A percentile compares a stretch with the other conserved stretches of the same genome.
phyloP scores from a whole-genome alignment of 2,797 vertebrate species.

The Pantherophis alleghaniensis region DNA sequence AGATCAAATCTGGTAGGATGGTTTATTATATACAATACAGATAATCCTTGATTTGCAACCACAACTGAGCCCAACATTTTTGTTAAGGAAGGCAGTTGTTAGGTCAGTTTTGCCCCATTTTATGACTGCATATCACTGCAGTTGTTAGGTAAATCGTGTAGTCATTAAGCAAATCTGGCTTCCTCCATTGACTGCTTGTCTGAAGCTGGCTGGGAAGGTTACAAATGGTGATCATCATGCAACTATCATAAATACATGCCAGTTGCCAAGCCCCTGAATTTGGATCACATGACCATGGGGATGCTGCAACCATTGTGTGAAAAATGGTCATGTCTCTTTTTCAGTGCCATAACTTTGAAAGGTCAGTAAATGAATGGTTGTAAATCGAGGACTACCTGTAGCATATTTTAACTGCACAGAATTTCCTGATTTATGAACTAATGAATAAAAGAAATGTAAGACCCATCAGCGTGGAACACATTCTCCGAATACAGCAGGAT shows the following conservation, averaged over 20 bases:
- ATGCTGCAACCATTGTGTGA: not conserved
- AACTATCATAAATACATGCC: not conserved
- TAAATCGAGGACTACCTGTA: not conserved
- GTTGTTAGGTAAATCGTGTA: not conserved
- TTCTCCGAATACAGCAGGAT: not conserved
- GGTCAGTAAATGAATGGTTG: not conserved
- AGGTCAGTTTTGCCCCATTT: not conserved
- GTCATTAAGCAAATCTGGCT: too few relatives aligned
- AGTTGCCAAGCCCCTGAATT: not conserved
- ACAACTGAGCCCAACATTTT: not conserved
- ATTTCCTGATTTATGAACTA: not conserved
- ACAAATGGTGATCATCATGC: not conserved
- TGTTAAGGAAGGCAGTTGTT: not conserved
- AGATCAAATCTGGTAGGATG: not conserved
- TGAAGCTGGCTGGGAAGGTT: not conserved
- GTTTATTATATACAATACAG: not conserved
- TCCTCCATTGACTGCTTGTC: too few relatives aligned
- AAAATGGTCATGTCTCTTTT: not conserved
- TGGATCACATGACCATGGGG: not conserved
- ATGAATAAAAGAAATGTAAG: not conserved
- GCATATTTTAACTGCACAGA: not conserved
- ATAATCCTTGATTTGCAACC: not conserved
- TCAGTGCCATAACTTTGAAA: not conserved
- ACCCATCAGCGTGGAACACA: not conserved
- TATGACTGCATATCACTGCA: not conserved